phyloP scores from a whole-genome alignment of 2,797 vertebrate species.

The Mormyrops attenuatus region DNA sequence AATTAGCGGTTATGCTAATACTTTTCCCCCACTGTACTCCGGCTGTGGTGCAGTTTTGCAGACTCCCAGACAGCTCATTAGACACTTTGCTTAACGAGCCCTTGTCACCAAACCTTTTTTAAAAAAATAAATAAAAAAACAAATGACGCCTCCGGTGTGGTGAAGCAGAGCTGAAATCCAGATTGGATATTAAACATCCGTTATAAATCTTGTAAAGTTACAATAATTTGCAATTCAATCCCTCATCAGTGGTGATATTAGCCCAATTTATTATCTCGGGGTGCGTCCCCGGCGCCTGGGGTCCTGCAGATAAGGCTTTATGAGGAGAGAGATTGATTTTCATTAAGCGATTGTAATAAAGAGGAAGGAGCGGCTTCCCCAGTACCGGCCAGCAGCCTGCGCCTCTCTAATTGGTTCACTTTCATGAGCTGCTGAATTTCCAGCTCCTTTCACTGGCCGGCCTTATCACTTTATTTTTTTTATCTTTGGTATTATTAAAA shows the following conservation, averaged over 20 bases:
- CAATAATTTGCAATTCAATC: conserved; percentile 78
- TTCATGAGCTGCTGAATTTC: conserved; percentile 57
- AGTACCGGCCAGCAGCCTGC: conserved; percentile 70
- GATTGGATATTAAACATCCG: conserved; percentile 67
- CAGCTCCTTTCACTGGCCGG: neutral
- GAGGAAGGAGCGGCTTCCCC: conserved; percentile 64
- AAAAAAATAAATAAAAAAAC: neutral
- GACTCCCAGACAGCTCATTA: conserved; percentile 44
- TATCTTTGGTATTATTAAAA: neutral
- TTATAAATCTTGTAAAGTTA: conserved; percentile 77
- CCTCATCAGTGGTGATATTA: conserved; percentile 78
- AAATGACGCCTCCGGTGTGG: conserved; percentile 41
- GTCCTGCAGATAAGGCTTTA: conserved; percentile 74
- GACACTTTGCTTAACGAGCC: conserved; percentile 60
- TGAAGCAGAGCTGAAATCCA: conserved; percentile 49
- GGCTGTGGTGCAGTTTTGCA: conserved; percentile 34
- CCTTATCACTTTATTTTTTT: conserved; percentile 38
- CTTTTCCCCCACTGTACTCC: conserved; percentile 27
- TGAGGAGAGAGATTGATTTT: conserved; percentile 78
- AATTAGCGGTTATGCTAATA: neutral
- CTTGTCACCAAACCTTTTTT: conserved; percentile 60
- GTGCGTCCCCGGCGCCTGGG: conserved; percentile 57
- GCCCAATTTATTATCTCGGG: conserved; percentile 74
- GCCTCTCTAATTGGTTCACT: conserved; percentile 76
- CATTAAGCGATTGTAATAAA: conserved; percentile 81